Evolutionary conservation across 23 tunicate genomes (phyloP), one percentile per base, ranked within the genome.

Genomic region (Ascidia mentula): DNA sequence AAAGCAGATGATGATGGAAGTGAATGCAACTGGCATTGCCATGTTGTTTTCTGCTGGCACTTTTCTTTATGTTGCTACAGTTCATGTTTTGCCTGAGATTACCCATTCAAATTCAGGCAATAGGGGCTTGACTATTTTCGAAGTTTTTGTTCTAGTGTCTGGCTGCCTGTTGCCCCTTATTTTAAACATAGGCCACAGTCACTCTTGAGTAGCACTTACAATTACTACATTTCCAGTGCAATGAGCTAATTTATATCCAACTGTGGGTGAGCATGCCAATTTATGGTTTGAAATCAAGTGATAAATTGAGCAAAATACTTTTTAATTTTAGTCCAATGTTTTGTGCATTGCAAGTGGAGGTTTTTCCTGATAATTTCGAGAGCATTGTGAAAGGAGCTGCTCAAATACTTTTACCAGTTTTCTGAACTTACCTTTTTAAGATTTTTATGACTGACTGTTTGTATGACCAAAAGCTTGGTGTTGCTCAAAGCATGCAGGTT

Each of bases 41-140:
- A 95, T 95, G 99, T 60, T 95, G 45, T 95, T 95, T 42, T 95
- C 99, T 31, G 99, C 99, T 24, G 99, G 99, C 18, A 95, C 99
- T 6, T 95, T 95, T 83, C 77, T 95, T 12, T 95, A 95, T 69
- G 99, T 95, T 36, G 96, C 99, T 45, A 95, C 99, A 0, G 99
- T 95, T 45, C 99, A 95, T 74, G 96, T 95, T 37, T 70, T 95
- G 38, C 96, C 99, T 36, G 99, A 95, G 69, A 76, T 90, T 78
- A 46, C 92, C 24, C 99, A 87, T 53, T 83, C 93, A 32, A 79
- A 59, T 40, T 40, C 45, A 26, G 81, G 82, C 69, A 69, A 76
- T 36, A 45, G 84, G 40, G 82, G 82, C 40, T 87, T 95, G 37
- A 72, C 65, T 75, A 36, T 72, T 45, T 77, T 38, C 40, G 95